Conservation (phyloP, 2,888 invertebrate species). For the Lasioglossum figueresi region DNA sequence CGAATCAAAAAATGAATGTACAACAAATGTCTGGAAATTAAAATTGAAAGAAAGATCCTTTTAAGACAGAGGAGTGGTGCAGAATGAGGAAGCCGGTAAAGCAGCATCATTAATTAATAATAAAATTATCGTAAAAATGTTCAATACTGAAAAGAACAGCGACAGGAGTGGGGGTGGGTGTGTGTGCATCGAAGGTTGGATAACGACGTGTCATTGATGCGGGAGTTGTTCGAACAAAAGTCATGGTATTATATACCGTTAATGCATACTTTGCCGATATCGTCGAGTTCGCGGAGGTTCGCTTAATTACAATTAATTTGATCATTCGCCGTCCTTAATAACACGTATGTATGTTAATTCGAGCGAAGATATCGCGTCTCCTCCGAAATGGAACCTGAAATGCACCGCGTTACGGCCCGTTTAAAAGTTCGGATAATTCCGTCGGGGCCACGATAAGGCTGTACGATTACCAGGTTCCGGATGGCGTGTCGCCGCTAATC, state of each 20-base stretch:
- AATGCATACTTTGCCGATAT: background rate
- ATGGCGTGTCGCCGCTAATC: slow-evolving; percentile 31
- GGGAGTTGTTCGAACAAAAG: background rate
- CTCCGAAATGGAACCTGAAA: slow-evolving; percentile 26
- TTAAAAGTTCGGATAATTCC: slow-evolving; percentile 30
- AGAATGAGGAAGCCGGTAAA: background rate
- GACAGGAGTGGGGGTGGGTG: too few species aligned
- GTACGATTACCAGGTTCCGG: slow-evolving; percentile 25
- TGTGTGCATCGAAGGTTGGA: background rate
- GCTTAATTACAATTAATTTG: slow-evolving; percentile 25
- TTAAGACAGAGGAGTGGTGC: too few species aligned
- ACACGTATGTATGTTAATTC: slow-evolving; percentile 19
- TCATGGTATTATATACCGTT: background rate
- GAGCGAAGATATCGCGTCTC: slow-evolving; percentile 2
- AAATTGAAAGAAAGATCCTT: too few species aligned
- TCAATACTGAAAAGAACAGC: background rate
- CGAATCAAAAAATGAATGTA: too few species aligned
- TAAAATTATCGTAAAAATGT: background rate
- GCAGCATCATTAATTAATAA: background rate
- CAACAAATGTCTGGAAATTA: too few species aligned
- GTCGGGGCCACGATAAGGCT: slow-evolving; percentile 16
- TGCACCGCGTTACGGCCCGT: slow-evolving; percentile 15
- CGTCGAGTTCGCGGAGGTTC: background rate
- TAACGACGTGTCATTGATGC: background rate
- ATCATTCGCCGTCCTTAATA: slow-evolving; percentile 10